Evolutionary conservation across 2,113 vertebrate genomes (phyloP).

Genomic region (Petroica traversi): DNA sequence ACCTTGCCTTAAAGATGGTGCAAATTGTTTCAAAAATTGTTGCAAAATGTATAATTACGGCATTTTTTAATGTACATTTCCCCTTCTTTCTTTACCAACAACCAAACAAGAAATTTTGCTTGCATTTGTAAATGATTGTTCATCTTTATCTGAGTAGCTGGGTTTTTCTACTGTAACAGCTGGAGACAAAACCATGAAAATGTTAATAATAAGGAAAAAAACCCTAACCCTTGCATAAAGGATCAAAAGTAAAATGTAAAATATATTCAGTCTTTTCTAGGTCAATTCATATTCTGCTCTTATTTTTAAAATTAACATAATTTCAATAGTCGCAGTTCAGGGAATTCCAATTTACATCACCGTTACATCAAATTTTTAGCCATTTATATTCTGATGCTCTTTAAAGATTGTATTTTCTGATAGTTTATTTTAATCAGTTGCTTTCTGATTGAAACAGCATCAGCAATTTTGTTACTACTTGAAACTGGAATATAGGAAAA

Average conservation of each 20-base stretch:
- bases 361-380: neutral
- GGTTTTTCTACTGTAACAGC: neutral
- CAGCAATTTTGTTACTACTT: neutral
- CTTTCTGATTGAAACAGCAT: neutral
- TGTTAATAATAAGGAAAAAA: neutral
- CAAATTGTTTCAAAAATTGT: neutral
- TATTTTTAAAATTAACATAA: neutral
- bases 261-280: slow-evolving; percentile 28
- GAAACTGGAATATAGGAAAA: neutral
- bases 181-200: neutral
- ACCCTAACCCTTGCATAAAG: neutral
- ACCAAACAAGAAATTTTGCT: neutral
- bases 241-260: neutral
- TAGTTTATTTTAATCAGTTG: neutral
- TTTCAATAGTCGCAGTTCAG: neutral
- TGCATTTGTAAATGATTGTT: neutral
- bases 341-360: neutral
- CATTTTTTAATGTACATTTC: neutral
- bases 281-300: neutral
- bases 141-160: neutral
- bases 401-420: neutral
- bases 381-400: neutral
- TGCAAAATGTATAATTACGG: neutral
- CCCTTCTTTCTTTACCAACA: neutral
- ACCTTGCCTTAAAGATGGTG: neutral